A percentile compares a stretch with the other conserved stretches of the same genome.
phyloP scores from a whole-genome alignment of 2,797 vertebrate species.

The Galagoides demidoff region DNA sequence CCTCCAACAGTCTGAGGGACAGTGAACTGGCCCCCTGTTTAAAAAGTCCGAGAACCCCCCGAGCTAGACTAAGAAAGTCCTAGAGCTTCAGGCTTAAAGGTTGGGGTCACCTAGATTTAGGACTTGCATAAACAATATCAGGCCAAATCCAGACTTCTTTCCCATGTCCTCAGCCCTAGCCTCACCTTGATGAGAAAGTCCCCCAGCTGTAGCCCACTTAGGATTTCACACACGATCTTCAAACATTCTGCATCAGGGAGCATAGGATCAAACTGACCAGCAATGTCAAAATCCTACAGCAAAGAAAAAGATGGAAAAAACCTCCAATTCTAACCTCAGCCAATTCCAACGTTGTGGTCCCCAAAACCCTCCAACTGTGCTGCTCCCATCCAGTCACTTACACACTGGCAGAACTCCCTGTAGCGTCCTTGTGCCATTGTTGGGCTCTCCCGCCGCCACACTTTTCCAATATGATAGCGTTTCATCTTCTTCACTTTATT shows the following conservation, averaged over 20 bases:
- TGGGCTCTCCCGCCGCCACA: slow-evolving; percentile 94
- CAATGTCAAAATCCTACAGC: slow-evolving; percentile 96
- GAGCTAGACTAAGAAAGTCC: not conserved
- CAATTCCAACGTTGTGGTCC: not conserved
- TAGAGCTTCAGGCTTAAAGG: slow-evolving; percentile 2
- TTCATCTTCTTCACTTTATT: slow-evolving; percentile 96
- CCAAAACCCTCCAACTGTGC: not conserved
- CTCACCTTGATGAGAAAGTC: slow-evolving; percentile 95
- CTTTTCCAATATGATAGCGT: slow-evolving; percentile 95
- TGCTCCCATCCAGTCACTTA: slow-evolving; percentile 85
- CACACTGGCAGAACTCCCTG: slow-evolving; percentile 96
- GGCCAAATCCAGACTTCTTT: slow-evolving; percentile 21
- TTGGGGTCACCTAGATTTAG: not conserved
- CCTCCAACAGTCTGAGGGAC: too few species aligned
- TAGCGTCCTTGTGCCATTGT: slow-evolving; percentile 93
- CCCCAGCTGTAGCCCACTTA: slow-evolving; percentile 92
- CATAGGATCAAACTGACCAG: slow-evolving; percentile 96
- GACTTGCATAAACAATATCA: not conserved
- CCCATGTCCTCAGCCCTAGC: not conserved
- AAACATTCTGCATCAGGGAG: slow-evolving; percentile 98
- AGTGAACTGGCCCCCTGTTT: too few species aligned
- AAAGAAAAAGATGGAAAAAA: slow-evolving; percentile 53
- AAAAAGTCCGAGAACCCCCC: too few species aligned
- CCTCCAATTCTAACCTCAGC: not conserved
- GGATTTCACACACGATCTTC: slow-evolving; percentile 96